Conservation (phyloP, 2,888 invertebrate genomes). For the Callinectes sapidus region DNA sequence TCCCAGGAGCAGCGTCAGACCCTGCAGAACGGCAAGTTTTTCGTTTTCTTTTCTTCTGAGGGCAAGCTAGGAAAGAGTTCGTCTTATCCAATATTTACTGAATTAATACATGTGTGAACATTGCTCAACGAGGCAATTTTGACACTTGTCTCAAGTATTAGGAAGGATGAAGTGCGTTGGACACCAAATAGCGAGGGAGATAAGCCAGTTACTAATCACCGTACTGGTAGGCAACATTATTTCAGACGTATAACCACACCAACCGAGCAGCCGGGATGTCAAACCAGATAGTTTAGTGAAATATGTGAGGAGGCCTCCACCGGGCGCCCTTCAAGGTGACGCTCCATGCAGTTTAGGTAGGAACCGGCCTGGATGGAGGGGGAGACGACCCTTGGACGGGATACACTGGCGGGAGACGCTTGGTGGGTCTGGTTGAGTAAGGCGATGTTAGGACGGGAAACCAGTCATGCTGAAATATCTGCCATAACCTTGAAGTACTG, state of each 20-base stretch:
- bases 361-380: neutral
- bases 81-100: neutral
- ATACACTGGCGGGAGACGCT: neutral
- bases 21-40: slow-evolving; percentile 26
- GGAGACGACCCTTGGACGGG: neutral
- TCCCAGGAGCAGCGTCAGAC: neutral
- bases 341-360: neutral
- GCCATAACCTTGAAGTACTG: neutral
- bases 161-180: neutral
- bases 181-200: neutral
- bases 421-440: neutral
- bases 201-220: neutral
- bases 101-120: slow-evolving; percentile 8
- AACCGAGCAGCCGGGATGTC: slow-evolving; percentile 14
- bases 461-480: neutral
- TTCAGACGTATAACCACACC: neutral
- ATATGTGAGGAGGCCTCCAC: neutral
- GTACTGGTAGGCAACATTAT: neutral
- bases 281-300: slow-evolving; percentile 24
- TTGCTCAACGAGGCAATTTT: neutral
- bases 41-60: slow-evolving; percentile 30
- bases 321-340: slow-evolving; percentile 15
- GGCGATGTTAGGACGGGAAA: neutral
- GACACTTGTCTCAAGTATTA: neutral
- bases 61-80: slow-evolving; percentile 18